Evolutionary conservation across 2,113 vertebrate genomes (phyloP).

Genomic region (Corythornis madagascariensis): DNA sequence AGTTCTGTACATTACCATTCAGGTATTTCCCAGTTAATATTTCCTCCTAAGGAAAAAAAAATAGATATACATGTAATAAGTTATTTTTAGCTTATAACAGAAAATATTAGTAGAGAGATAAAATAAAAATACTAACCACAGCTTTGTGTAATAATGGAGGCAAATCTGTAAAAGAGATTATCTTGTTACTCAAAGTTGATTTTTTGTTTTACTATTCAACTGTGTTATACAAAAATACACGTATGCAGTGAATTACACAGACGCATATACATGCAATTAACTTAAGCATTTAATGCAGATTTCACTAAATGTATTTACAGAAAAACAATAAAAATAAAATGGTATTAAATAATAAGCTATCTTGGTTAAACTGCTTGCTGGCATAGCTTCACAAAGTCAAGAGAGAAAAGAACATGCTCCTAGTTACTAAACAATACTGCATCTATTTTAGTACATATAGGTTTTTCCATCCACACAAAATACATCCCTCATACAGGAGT

Average conservation of each 20-base stretch:
- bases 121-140: constrained; percentile 76
- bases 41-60: constrained; percentile 76
- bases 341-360: not conserved
- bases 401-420: not conserved
- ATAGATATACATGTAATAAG: not conserved
- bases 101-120: constrained; percentile 21
- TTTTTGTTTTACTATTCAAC: not conserved
- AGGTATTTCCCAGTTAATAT: constrained; percentile 79
- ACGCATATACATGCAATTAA: not conserved
- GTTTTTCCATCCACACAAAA: not conserved
- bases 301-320: not conserved
- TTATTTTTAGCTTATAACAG: not conserved
- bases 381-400: not conserved
- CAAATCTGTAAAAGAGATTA: constrained; percentile 76
- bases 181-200: not conserved
- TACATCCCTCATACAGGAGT: not conserved
- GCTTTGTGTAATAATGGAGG: constrained; percentile 76
- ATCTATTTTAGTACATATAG: not conserved
- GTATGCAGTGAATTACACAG: not conserved
- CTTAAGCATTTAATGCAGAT: not conserved
- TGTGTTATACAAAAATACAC: not conserved
- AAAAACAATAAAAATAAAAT: not conserved
- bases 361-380: not conserved
- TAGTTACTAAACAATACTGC: not conserved
- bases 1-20: constrained; percentile 74